Evolutionary conservation across 2,113 vertebrate genomes (phyloP).

Genomic region (Nestor notabilis): DNA sequence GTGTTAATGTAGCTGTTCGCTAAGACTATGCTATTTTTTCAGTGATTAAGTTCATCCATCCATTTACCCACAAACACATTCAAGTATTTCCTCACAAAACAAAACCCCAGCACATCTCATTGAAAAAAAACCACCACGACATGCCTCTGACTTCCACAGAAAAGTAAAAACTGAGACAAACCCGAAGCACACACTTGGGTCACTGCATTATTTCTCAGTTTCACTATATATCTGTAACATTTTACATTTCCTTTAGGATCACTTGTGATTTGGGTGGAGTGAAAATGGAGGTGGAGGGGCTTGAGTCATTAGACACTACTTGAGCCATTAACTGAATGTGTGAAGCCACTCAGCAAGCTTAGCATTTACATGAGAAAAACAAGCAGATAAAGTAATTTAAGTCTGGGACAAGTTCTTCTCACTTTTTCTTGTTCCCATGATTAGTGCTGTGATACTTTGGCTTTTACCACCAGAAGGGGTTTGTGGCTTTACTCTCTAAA

Average conservation of each 20-base stretch:
- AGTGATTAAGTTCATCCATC: too few species aligned
- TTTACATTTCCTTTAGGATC: neutral
- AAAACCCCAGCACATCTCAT: neutral
- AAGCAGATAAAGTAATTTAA: neutral
- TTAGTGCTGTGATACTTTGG: constrained; percentile 11
- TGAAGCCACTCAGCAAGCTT: neutral
- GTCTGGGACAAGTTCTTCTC: neutral
- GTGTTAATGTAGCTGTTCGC: neutral
- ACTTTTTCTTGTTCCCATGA: neutral
- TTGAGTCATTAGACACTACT: neutral
- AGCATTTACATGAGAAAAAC: neutral
- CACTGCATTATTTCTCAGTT: neutral
- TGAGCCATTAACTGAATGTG: neutral
- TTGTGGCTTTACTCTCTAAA: neutral
- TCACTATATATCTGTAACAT: neutral
- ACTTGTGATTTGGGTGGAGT: neutral
- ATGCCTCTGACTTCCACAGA: neutral
- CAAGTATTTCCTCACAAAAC: neutral
- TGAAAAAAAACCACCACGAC: neutral
- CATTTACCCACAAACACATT: neutral
- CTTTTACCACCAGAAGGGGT: neutral
- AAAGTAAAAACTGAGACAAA: neutral
- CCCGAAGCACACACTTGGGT: neutral
- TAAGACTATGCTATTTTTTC: neutral
- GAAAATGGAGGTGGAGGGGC: neutral